Percentiles rank a stretch among this genome's conserved stretches.
Conservation (phyloP, 2,113 vertebrate species). For the Etheostoma spectabile region DNA sequence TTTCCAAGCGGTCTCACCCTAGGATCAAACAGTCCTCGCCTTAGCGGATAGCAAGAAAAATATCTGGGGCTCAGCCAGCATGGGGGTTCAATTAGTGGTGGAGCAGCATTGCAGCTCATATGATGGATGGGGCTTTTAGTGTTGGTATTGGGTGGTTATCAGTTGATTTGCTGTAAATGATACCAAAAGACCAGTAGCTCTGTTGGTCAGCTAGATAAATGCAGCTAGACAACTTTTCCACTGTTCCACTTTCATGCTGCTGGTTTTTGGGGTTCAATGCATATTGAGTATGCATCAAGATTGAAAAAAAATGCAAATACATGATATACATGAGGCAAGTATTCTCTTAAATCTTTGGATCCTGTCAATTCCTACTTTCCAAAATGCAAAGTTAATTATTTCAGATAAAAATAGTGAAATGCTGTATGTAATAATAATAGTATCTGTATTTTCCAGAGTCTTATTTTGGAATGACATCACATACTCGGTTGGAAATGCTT, state of each 20-base stretch:
- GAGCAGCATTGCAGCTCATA: slow-evolving; percentile 51
- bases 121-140: slow-evolving; percentile 78
- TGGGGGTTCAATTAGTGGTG: slow-evolving; percentile 77
- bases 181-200: slow-evolving; percentile 62
- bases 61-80: slow-evolving; percentile 58
- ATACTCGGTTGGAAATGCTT: not conserved
- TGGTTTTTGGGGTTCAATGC: slow-evolving; percentile 46
- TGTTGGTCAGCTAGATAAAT: slow-evolving; percentile 57
- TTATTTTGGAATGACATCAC: not conserved
- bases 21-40: slow-evolving; percentile 56
- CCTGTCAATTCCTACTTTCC: slow-evolving; percentile 20
- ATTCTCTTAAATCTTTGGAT: slow-evolving; percentile 25
- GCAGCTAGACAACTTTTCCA: slow-evolving; percentile 64
- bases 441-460: not conserved
- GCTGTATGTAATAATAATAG: not conserved
- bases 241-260: slow-evolving; percentile 37
- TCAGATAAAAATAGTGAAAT: not conserved
- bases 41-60: slow-evolving; percentile 69
- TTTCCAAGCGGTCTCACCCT: slow-evolving; percentile 58
- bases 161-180: slow-evolving; percentile 76
- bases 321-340: slow-evolving; percentile 20
- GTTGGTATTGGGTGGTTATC: slow-evolving; percentile 81
- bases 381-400: slow-evolving; percentile 18
- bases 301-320: slow-evolving; percentile 12
- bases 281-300: slow-evolving; percentile 14